phyloP scores from a whole-genome alignment of 2,888 invertebrate genomes.

The Leptopilina myrica region DNA sequence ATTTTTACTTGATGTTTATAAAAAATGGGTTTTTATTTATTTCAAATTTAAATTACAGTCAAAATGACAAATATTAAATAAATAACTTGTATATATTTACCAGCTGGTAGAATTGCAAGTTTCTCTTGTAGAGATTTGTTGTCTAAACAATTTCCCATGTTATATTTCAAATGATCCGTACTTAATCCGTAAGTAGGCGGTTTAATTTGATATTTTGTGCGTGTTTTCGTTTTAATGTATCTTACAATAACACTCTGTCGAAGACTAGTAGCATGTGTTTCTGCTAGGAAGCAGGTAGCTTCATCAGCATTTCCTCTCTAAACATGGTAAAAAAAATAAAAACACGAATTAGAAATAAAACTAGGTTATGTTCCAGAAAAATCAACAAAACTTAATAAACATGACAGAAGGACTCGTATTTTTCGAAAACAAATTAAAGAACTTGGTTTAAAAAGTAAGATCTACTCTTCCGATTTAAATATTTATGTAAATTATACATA shows the following conservation, averaged over 20 bases:
- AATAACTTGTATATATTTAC: slow-evolving; percentile 53
- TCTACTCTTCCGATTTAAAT: no score
- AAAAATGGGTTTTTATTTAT: no score
- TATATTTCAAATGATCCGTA: slow-evolving; percentile 59
- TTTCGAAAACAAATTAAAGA: no score
- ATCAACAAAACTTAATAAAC: slow-evolving; percentile 18
- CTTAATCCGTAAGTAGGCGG: slow-evolving; percentile 61
- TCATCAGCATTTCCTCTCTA: slow-evolving; percentile 63
- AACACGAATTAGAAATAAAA: slow-evolving; percentile 3
- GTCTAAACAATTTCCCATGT: slow-evolving; percentile 53
- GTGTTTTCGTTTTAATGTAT: slow-evolving; percentile 62
- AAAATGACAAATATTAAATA: background rate
- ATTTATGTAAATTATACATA: slow-evolving; percentile 25
- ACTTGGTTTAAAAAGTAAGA: no score
- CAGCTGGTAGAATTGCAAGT: slow-evolving; percentile 67
- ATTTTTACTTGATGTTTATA: background rate
- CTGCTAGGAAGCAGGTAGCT: slow-evolving; percentile 67
- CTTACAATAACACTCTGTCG: slow-evolving; percentile 69
- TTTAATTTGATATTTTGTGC: slow-evolving; percentile 52
- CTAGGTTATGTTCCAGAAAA: slow-evolving; percentile 2
- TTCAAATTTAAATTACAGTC: no score
- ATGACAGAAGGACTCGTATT: slow-evolving; percentile 23
- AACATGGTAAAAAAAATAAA: background rate
- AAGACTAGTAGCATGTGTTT: slow-evolving; percentile 69
- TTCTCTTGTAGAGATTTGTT: slow-evolving; percentile 57